Evolutionary conservation across 2,113 vertebrate species (phyloP).

Genomic region (Nanorana parkeri): DNA sequence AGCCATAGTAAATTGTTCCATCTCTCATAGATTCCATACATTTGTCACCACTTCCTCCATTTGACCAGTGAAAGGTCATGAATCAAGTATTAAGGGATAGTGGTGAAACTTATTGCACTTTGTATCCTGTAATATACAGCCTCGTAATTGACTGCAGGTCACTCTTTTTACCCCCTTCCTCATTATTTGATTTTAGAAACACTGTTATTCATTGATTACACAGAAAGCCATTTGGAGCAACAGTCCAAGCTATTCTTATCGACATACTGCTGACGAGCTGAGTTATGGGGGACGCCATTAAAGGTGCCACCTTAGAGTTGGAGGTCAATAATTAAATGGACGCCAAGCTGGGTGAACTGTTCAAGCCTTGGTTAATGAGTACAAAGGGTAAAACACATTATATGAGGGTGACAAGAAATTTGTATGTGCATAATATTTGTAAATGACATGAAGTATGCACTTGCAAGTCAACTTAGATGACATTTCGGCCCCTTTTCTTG

Average conservation of each 20-base stretch:
- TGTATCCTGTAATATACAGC: not conserved
- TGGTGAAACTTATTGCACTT: no score
- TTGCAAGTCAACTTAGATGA: no score
- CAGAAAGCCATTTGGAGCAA: slow-evolving; percentile 24
- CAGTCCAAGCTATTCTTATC: slow-evolving; percentile 19
- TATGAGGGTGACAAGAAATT: no score
- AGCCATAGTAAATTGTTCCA: no score
- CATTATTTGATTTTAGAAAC: slow-evolving; percentile 49
- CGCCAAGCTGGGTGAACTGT: not conserved
- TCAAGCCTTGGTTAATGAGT: no score
- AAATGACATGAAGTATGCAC: no score
- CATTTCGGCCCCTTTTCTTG: no score
- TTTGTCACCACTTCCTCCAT: not conserved
- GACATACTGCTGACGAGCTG: not conserved
- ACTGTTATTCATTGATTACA: slow-evolving; percentile 49
- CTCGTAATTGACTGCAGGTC: not conserved
- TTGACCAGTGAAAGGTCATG: not conserved
- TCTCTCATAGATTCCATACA: no score
- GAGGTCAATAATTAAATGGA: slow-evolving; percentile 27
- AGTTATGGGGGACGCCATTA: slow-evolving; percentile 19
- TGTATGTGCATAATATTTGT: no score
- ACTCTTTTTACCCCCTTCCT: slow-evolving; percentile 14
- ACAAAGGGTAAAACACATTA: no score
- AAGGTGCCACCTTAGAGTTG: slow-evolving; percentile 11
- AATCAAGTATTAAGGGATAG: not conserved